phyloP scores from a whole-genome alignment of 2,888 invertebrate genomes.

The Blomia tropicalis region DNA sequence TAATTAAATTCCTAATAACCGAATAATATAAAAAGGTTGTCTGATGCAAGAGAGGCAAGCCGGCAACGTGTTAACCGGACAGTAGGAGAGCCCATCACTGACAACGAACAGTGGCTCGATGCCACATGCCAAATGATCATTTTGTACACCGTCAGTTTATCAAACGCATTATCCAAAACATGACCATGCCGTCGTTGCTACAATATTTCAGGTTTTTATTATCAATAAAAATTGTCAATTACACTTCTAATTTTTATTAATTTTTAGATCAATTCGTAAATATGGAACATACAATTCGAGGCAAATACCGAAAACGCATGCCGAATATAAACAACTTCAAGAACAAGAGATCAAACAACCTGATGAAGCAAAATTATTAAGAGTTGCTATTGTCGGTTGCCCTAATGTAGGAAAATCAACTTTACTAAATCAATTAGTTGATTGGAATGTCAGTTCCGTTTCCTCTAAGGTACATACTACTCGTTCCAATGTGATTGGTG shows the following conservation, averaged over 20 bases:
- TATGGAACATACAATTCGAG: neutral
- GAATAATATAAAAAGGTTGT: no score
- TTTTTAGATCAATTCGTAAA: neutral
- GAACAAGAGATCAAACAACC: constrained; percentile 29
- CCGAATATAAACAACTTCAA: constrained; percentile 8
- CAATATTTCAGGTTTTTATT: neutral
- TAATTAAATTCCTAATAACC: neutral
- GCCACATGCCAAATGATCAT: neutral
- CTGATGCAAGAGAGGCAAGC: no score
- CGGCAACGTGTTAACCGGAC: neutral
- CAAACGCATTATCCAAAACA: neutral
- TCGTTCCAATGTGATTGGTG: constrained; percentile 51
- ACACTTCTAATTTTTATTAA: neutral
- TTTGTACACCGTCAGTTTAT: neutral
- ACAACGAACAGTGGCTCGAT: neutral
- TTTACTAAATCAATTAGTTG: constrained; percentile 66
- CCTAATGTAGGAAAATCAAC: constrained; percentile 95
- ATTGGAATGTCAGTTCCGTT: constrained; percentile 48
- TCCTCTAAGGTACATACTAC: constrained; percentile 27
- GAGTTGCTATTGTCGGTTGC: constrained; percentile 68
- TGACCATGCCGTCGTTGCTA: neutral
- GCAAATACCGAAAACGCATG: constrained; percentile 21
- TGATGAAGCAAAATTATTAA: constrained; percentile 31
- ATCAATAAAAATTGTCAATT: neutral
- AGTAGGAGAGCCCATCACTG: neutral